Evolutionary conservation across 2,113 vertebrate species (phyloP), one percentile per base, ranked within the genome.

Genomic region (Antechinus stuartii): DNA sequence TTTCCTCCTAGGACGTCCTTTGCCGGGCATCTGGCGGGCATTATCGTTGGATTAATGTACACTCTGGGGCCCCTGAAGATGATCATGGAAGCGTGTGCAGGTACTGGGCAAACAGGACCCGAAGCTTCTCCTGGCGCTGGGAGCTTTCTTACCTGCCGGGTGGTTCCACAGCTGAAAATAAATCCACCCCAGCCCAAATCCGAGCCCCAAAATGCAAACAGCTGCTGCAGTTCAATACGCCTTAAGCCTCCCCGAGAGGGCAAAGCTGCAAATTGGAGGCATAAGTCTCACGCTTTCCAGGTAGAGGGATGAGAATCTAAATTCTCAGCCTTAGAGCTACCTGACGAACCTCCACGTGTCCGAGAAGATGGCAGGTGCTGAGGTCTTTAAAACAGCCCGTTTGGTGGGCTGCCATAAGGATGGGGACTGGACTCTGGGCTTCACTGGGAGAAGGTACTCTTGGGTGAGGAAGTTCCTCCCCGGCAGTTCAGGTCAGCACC

Each of bases 41-140:
- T 99, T 98, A 98, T 99, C 89, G 99, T 99, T 95, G 99, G 99
- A 91, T 96, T 99, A 90, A 98, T 99, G 97, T 99, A 99, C 96
- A 99, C 98, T 0, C 91, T 94, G 0, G 99, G 99, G 91, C 99
- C 99, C 30, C 98, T 99, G 97, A 99, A 98, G 98, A 98, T 94
- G 54, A 94, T 99, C 96, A 99, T 99, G 99, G 96, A 98, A 93
- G 96, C 84, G 16, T 99, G 98, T 98, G 97, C 99, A 99, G 99
- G 99, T 99, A 98, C 10, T 3, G 26, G 84, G 2, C 57, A 25
- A 96, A 54, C 90, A 7, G n/a, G 55, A 26, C 50, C n/a, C 19
- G 90, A 16, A 24, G 30, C 42, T 61, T 90, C 92, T 90, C 9
- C n/a, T 53, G n/a, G 11, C 68, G 55, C 89, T 8, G 92, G 90